Evolutionary conservation across 2,888 invertebrate species (phyloP).

Genomic region (Aelia acuminata): DNA sequence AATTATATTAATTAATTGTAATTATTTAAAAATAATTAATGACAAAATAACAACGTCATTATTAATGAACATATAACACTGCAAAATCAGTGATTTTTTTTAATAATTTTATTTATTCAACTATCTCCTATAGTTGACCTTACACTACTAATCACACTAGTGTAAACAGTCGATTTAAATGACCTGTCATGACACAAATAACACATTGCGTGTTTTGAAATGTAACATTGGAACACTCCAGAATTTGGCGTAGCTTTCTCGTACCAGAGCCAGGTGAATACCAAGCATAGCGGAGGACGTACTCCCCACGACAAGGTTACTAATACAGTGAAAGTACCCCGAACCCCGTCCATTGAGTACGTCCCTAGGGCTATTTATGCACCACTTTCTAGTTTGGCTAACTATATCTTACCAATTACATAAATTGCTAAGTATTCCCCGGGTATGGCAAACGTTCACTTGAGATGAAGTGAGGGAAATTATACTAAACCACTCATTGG

Average conservation of each 20-base stretch:
- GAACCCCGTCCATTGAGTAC: constrained; percentile 6
- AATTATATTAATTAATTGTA: no score
- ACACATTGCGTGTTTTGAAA: constrained; percentile 12
- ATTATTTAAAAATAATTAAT: no score
- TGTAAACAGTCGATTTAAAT: constrained; percentile 10
- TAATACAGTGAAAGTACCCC: constrained; percentile 36
- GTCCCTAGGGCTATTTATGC: neutral
- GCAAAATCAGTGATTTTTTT: no score
- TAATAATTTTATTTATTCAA: no score
- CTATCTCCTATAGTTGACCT: no score
- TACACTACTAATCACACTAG: neutral
- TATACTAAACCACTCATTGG: no score
- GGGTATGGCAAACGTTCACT: no score
- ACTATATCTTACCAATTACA: neutral
- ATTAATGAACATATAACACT: no score
- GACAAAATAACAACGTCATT: no score
- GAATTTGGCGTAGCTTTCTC: neutral
- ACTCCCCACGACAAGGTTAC: constrained; percentile 25
- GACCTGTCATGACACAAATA: neutral
- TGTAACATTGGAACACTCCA: neutral
- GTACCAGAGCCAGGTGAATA: neutral
- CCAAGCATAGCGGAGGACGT: neutral
- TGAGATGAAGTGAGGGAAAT: no score
- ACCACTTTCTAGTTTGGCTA: neutral
- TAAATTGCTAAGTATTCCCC: neutral